Base-by-base conservation (phyloP, 2,113 vertebrate genomes). In the Pelecanus crispus region DNA sequence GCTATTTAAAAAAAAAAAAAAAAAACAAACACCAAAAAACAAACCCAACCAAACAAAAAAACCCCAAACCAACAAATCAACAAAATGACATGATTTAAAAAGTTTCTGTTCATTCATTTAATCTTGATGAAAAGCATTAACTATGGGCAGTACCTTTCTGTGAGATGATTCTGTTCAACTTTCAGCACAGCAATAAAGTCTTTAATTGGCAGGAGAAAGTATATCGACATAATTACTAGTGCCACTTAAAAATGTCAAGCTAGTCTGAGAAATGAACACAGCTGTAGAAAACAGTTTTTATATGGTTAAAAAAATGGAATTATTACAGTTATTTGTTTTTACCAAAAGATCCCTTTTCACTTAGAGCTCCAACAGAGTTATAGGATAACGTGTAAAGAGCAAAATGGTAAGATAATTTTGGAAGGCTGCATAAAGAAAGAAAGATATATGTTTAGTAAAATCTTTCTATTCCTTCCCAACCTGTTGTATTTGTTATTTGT, bases 371-470 rank as follows among this genome's bases (percentile, higher is more conserved):
- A 67, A 17, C 3, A 32, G 3, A 47, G 13, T 84, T 32, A 32
- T 7, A 66, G 15, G n/a, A 32, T 12, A 52, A 5, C 1, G 0
- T 22, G 10, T 16, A 80, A 91, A 63, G 8, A 65, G 4, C 4
- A 77, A 90, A 75, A 61, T 18, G 2, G 1, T 11, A 90, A 77
- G 31, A 52, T 38, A 70, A 44, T 34, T 78, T 78, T 74, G 3
- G 17, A 91, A 92, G 34, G 3, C 24, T 67, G 9, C 7, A 22
- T 38, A 42, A 45, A 67, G 19, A 25, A 55, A 81, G 14, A 24
- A 62, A 32, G 2, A 31, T 18, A 26, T 12, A 12, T 26, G 6
- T 44, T 36, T 44, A 50, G 11, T 14, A 56, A 85, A 66, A 85
- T 52, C 2, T 38, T 86, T 62, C 49, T 34, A 32, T 68, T 80